Base-by-base conservation (phyloP, 2,797 vertebrate species). In the Phylloscopus collybita region DNA sequence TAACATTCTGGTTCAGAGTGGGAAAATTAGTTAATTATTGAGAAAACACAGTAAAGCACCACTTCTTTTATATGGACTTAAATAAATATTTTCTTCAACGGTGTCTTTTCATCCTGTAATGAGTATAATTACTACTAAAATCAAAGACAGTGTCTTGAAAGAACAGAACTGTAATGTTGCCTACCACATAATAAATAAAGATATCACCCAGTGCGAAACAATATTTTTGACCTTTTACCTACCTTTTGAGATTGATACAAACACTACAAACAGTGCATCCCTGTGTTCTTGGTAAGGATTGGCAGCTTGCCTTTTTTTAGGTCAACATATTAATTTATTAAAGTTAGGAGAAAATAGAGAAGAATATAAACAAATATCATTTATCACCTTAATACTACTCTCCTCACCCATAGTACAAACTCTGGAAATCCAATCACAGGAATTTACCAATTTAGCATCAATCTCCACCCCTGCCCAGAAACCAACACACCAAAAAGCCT, bases 351-450 rank as follows among this genome's bases (percentile, higher is more conserved):
- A 72, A 75, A 53, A 19, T 1, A 38, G 2, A 26, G 6, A 51
- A 47, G 2, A 53, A 40, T 2, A 45, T 6, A 44, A 67, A 27
- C 2, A 18, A 53, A 16, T 3, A 69, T 12, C 5, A 59, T 44
- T 26, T 13, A 79, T 16, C 19, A 53, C 7, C 19, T 27, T 11
- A 85, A 44, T 16, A 50, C 4, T 14, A 19, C 19, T 18, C 38
- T 13, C 6, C 21, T 6, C 4, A 61, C 2, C 2, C 5, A 18
- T 0, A 49, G 4, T 9, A 70, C 3, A 32, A 83, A 53, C 3
- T 6, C 10, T 10, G 32, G 30, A 84, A 82, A 70, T 18, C 25
- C 3, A 47, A 5, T 11, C 12, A 42, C 18, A 66, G 34, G 53
- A 69, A 69, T 3, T 27, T 3, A 51, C 0, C 14, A 22, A 32